Evolutionary conservation across 2,797 vertebrate species (phyloP), one percentile per base, ranked within the genome.

Genomic region (Malurus splendens): DNA sequence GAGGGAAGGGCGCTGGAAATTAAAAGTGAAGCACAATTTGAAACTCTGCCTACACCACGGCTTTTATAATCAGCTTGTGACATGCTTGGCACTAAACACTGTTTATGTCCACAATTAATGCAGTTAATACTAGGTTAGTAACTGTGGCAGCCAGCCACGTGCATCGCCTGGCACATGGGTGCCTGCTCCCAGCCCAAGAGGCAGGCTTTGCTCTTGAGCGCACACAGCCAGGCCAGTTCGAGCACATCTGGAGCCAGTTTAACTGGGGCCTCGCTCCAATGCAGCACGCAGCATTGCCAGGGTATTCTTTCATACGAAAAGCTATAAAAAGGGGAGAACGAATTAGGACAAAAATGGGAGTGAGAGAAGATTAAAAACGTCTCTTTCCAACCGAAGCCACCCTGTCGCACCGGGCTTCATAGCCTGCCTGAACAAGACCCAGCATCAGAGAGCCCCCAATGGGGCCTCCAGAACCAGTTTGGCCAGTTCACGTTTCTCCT

Each of bases 1-100:
- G 15, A 38, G n/a, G 44, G 59, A 27, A 68, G 60, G 57, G 82
- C 28, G 6, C 47, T 77, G 72, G 54, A 72, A 92, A 90, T 92
- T 65, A 88, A 73, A 85, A 89, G 73, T 92, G 59, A 92, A 82
- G 87, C 77, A n/a, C 42, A 66, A 60, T 92, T 94, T 84, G 90
- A 92, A 87, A 87, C 86, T 70, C 61, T 84, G 78, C 83, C 86
- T 64, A 39, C 59, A 59, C 70, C 55, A 33, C 50, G 17, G 65
- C 61, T 88, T 94, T 94, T 90, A 74, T 92, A 86, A 93, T 79
- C 88, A 82, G 75, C 81, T 94, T 85, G 81, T 90, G 93, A 94
- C 81, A 74, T 24, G 81, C 61, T 91, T 94, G 91, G 93, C 90
- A 89, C 87, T 19, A 4, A 51, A 45, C 50, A 30, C 74, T 91